Percentiles rank a stretch among this genome's conserved stretches.
Conservation (phyloP, 2,113 vertebrate genomes). For the Canis aureus region DNA sequence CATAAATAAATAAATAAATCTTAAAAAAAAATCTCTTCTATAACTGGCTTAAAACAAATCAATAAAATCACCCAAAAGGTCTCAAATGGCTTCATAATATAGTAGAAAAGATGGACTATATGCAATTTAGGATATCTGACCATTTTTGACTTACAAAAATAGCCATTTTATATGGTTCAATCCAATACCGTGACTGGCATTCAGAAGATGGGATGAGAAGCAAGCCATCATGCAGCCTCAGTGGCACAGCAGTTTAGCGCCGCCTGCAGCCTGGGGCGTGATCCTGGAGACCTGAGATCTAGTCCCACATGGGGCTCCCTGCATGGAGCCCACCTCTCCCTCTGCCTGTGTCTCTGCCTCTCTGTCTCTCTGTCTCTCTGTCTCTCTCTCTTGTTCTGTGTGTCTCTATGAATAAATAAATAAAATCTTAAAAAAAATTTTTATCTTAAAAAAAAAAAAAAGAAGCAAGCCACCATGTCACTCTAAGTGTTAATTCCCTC, state of each 20-base stretch:
- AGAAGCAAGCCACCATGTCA: neutral
- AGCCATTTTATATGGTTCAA: neutral
- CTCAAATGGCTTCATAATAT: neutral
- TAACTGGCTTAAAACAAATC: neutral
- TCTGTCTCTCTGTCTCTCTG: too few relatives aligned
- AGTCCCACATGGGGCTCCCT: too few relatives aligned
- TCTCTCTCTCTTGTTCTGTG: too few relatives aligned
- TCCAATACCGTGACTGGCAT: neutral
- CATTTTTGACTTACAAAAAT: neutral
- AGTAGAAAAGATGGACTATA: neutral
- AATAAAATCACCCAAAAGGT: neutral
- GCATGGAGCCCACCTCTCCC: too few relatives aligned
- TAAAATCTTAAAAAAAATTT: too few relatives aligned
- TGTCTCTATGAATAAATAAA: too few relatives aligned
- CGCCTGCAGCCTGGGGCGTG: too few relatives aligned
- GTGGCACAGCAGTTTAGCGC: too few relatives aligned
- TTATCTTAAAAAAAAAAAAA: too few relatives aligned
- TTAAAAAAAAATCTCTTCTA: neutral
- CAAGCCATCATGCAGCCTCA: neutral
- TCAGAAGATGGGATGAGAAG: neutral
- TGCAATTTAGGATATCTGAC: neutral
- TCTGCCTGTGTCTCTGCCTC: too few relatives aligned
- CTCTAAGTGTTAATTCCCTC: neutral
- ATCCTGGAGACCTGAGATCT: too few relatives aligned
- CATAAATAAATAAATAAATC: too few relatives aligned